phyloP scores from a whole-genome alignment of 2,797 vertebrate genomes.

The Acanthornis magna region DNA sequence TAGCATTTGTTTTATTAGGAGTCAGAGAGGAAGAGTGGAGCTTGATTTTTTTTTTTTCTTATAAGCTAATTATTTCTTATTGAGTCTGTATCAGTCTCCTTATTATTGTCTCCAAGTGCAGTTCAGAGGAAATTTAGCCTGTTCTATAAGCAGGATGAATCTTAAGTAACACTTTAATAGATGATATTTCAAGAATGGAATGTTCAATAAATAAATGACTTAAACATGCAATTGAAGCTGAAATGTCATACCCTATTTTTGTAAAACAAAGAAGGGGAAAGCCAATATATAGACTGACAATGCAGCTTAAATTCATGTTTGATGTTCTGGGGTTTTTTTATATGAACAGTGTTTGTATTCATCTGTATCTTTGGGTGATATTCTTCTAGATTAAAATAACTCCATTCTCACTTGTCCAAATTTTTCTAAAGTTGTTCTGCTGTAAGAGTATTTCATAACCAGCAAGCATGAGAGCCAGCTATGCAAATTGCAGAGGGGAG shows the following conservation, averaged over 20 bases:
- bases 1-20: background rate
- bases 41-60: background rate
- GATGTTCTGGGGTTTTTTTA: background rate
- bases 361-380: constrained; percentile 34
- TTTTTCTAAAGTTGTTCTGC: constrained; percentile 14
- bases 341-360: constrained; percentile 34
- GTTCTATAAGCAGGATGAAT: constrained; percentile 23
- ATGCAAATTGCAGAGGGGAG: background rate
- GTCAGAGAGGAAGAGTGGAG: background rate
- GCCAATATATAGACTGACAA: constrained; percentile 16
- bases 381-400: constrained; percentile 53
- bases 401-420: constrained; percentile 40
- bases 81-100: background rate
- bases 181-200: constrained; percentile 52
- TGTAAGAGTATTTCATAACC: constrained; percentile 16
- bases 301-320: constrained; percentile 1
- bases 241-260: constrained; percentile 56
- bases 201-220: constrained; percentile 43
- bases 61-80: background rate
- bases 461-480: background rate
- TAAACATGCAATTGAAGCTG: constrained; percentile 22
- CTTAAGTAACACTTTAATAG: constrained; percentile 40
- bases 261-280: constrained; percentile 23
- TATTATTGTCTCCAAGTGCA: constrained; percentile 1
- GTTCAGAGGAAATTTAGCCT: constrained; percentile 8